Conservation (phyloP, 2,113 vertebrate genomes). For the Talpa occidentalis region DNA sequence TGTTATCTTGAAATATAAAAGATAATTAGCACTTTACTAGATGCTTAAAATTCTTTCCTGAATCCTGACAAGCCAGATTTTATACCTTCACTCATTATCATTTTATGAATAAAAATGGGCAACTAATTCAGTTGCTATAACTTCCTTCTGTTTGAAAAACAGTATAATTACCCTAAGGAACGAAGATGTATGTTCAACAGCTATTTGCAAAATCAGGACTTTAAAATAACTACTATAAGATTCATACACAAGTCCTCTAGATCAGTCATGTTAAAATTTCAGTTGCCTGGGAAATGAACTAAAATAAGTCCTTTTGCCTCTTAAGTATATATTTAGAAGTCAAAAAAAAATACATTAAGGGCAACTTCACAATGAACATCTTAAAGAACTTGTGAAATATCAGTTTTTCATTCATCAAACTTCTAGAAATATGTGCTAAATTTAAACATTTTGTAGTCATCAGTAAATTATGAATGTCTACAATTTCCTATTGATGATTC, state of each 20-base stretch:
- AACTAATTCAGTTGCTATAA: constrained; percentile 43
- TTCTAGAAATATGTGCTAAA: constrained; percentile 45
- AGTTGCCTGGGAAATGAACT: constrained; percentile 50
- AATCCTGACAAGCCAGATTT: background rate
- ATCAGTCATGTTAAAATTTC: constrained; percentile 34
- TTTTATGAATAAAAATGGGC: constrained; percentile 66
- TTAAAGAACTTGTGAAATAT: constrained; percentile 57
- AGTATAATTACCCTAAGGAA: constrained; percentile 46
- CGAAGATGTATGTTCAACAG: background rate
- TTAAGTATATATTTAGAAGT: constrained; percentile 62
- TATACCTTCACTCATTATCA: background rate
- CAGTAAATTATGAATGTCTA: background rate
- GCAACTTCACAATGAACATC: constrained; percentile 3
- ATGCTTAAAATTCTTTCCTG: constrained; percentile 10
- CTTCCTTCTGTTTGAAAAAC: constrained; percentile 66
- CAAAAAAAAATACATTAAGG: constrained; percentile 50
- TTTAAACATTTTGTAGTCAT: constrained; percentile 44
- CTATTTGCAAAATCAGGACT: constrained; percentile 62
- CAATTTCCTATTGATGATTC: background rate
- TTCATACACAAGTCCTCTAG: constrained; percentile 31
- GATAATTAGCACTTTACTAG: constrained; percentile 35
- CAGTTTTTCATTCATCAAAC: constrained; percentile 28
- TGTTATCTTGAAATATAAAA: constrained; percentile 46
- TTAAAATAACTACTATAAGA: constrained; percentile 21
- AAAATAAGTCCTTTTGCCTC: background rate